Evolutionary conservation across 2,888 invertebrate species (phyloP).

Genomic region (Ennomos fuscantarius): DNA sequence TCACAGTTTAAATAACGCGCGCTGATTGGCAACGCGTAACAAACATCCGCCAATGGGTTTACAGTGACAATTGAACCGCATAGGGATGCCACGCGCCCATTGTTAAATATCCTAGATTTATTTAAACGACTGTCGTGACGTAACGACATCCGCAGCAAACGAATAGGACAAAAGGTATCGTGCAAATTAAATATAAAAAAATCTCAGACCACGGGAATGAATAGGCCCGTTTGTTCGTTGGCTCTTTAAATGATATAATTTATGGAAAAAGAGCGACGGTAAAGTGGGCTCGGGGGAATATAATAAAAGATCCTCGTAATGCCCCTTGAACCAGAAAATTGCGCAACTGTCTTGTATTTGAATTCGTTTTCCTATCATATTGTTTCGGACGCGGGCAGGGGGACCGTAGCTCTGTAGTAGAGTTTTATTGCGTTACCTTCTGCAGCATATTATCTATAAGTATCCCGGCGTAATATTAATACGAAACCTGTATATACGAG

Average conservation of each 20-base stretch:
- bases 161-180: slow-evolving; percentile 45
- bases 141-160: slow-evolving; percentile 62
- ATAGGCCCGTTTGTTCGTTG: slow-evolving; percentile 57
- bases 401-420: slow-evolving; percentile 35
- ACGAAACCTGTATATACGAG: too few species aligned
- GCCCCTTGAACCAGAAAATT: slow-evolving; percentile 56
- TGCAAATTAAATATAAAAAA: slow-evolving; percentile 49
- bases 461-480: not conserved
- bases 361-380: slow-evolving; percentile 46
- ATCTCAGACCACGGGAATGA: slow-evolving; percentile 46
- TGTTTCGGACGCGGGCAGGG: slow-evolving; percentile 33
- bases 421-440: slow-evolving; percentile 21
- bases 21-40: slow-evolving; percentile 65
- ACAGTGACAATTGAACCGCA: slow-evolving; percentile 61
- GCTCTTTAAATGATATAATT: slow-evolving; percentile 60
- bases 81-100: slow-evolving; percentile 57
- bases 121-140: slow-evolving; percentile 49
- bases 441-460: slow-evolving; percentile 29
- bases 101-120: slow-evolving; percentile 54
- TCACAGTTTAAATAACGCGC: slow-evolving; percentile 62
- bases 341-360: slow-evolving; percentile 52
- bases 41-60: slow-evolving; percentile 67
- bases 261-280: slow-evolving; percentile 47
- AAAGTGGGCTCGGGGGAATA: slow-evolving; percentile 43
- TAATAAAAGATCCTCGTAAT: slow-evolving; percentile 54